Percentiles rank a stretch among this genome's conserved stretches.
Evolutionary conservation across 2,797 vertebrate genomes (phyloP).

Genomic region (Steatocranus sp.): DNA sequence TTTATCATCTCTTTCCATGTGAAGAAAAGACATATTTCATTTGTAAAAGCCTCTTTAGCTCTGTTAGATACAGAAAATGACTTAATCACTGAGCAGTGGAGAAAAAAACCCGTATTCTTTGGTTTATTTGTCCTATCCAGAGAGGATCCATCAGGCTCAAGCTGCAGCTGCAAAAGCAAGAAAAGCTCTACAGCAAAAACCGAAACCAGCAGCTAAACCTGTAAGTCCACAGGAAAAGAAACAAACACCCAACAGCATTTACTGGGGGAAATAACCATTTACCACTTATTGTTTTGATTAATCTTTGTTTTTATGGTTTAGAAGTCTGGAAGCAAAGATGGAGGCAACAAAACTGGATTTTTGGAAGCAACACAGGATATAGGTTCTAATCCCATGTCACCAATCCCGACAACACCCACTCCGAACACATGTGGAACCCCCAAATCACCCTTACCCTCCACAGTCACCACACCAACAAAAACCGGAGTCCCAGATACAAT

Average conservation of each 20-base stretch:
- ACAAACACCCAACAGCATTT: neutral
- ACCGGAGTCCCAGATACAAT: conserved; percentile 76
- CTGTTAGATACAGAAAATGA: neutral
- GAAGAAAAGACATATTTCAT: neutral
- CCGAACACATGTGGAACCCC: conserved; percentile 85
- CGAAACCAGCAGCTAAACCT: conserved; percentile 89
- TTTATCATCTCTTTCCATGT: neutral
- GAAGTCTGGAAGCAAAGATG: conserved; percentile 91
- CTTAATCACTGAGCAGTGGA: neutral
- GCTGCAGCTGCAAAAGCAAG: conserved; percentile 96
- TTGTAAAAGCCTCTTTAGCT: neutral
- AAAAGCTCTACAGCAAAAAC: conserved; percentile 96
- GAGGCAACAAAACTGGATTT: conserved; percentile 74
- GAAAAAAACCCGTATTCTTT: neutral
- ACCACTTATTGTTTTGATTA: neutral
- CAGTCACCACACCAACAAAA: conserved; percentile 79
- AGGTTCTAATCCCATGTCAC: conserved; percentile 78
- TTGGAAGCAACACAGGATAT: conserved; percentile 73
- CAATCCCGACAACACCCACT: conserved; percentile 75
- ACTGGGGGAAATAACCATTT: neutral
- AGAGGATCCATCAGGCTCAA: conserved; percentile 96
- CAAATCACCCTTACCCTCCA: conserved; percentile 81
- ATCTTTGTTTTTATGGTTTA: conserved; percentile 48
- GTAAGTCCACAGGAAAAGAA: conserved; percentile 69
- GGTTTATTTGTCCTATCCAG: conserved; percentile 62